These are phyloP conservation scores for Clarias platycephalus DNA, from an alignment of 2,797 vertebrate genomes.

Conservation along the genomic window DNA sequence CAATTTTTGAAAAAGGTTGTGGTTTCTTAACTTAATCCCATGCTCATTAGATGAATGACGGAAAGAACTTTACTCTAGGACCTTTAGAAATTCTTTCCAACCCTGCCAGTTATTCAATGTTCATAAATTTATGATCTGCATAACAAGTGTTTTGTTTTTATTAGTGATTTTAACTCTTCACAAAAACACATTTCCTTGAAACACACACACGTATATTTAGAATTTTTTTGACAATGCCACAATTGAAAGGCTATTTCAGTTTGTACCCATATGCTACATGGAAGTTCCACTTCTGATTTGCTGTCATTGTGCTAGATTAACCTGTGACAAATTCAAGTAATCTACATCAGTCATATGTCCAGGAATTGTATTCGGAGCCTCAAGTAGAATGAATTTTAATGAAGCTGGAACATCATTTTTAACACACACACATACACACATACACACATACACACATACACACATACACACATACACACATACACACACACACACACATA, in stretches of 20 bases:
- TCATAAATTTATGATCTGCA: not conserved
- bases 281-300: not conserved
- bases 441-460: not conserved
- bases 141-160: not conserved
- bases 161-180: not conserved
- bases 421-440: not conserved
- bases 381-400: slow-evolving; percentile 6
- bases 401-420: not conserved
- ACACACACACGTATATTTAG: not conserved
- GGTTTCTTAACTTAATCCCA: not conserved
- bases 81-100: not conserved
- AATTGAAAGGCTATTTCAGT: not conserved
- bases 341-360: slow-evolving; percentile 4
- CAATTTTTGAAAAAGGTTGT: not conserved
- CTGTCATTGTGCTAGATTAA: slow-evolving; percentile 17
- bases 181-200: not conserved
- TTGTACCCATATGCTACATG: not conserved
- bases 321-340: slow-evolving; percentile 21
- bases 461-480: not conserved
- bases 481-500: not conserved
- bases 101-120: not conserved
- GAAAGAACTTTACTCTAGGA: not conserved
- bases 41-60: not conserved
- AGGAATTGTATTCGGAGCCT: not conserved
- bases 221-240: not conserved